Conservation (phyloP, 1,140 invertebrate species). For the Apis cerana region DNA sequence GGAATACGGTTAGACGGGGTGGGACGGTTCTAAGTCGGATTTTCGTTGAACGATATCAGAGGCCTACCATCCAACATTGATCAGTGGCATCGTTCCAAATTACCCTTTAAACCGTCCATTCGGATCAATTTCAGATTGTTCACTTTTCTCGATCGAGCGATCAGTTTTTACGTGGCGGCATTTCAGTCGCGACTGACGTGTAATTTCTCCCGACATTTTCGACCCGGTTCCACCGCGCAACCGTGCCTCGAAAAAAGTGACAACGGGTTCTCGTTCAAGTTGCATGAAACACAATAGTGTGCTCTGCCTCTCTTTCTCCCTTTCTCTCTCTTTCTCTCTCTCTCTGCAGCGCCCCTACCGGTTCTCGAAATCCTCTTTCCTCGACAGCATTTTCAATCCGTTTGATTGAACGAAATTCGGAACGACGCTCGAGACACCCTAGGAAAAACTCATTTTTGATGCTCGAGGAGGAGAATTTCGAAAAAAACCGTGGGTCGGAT, state of each 20-base stretch:
- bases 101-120: slow-evolving; percentile 67
- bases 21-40: slow-evolving; percentile 69
- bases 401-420: slow-evolving; percentile 42
- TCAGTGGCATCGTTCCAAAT: slow-evolving; percentile 77
- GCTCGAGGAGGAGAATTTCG: background rate
- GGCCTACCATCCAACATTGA: slow-evolving; percentile 70
- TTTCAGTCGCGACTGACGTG: slow-evolving; percentile 39
- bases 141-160: slow-evolving; percentile 18
- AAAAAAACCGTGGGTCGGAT: background rate
- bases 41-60: slow-evolving; percentile 69
- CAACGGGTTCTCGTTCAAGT: slow-evolving; percentile 22
- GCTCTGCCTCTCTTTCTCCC: background rate
- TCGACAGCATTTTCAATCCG: slow-evolving; percentile 25
- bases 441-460: slow-evolving; percentile 10
- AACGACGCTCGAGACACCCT: slow-evolving; percentile 11
- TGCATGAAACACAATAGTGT: slow-evolving; percentile 28
- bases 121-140: slow-evolving; percentile 20
- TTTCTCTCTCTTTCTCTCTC: background rate
- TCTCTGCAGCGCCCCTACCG: background rate
- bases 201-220: slow-evolving; percentile 39
- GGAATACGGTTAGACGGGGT: slow-evolving; percentile 43
- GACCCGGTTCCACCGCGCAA: background rate
- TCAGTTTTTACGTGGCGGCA: slow-evolving; percentile 33
- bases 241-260: background rate
- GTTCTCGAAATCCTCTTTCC: slow-evolving; percentile 4